Percentiles rank a stretch among this genome's conserved stretches.
phyloP scores from a whole-genome alignment of 2,888 invertebrate genomes.

The Chaitophorus viminalis region DNA sequence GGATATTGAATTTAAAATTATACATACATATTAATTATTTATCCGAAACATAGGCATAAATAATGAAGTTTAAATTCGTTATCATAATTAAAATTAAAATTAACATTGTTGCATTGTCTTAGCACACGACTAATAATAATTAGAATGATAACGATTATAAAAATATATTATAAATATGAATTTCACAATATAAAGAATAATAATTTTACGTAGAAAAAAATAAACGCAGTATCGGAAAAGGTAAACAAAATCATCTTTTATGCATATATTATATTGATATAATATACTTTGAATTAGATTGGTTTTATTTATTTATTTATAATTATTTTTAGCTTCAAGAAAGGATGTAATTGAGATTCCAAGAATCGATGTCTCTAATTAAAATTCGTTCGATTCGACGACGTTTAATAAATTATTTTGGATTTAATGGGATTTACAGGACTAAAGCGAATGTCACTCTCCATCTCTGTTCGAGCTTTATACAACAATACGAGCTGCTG shows the following conservation, averaged over 20 bases:
- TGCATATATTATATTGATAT: too few relatives aligned
- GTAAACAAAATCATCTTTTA: neutral
- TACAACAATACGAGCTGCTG: neutral
- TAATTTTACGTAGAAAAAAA: too few relatives aligned
- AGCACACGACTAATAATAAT: too few relatives aligned
- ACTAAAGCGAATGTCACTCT: neutral
- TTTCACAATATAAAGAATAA: too few relatives aligned
- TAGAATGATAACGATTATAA: too few relatives aligned
- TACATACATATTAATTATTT: too few relatives aligned
- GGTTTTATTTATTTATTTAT: neutral
- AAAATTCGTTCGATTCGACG: neutral
- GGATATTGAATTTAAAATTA: too few relatives aligned
- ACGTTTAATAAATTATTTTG: constrained; percentile 9
- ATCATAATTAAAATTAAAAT: too few relatives aligned
- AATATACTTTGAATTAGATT: neutral
- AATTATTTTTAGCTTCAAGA: neutral
- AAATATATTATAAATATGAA: too few relatives aligned
- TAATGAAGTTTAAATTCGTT: too few relatives aligned
- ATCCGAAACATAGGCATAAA: too few relatives aligned
- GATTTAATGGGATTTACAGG: neutral
- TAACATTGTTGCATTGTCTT: too few relatives aligned
- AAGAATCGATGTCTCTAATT: constrained; percentile 59
- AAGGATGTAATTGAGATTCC: constrained; percentile 63
- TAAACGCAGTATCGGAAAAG: neutral
- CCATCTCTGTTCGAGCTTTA: neutral